Evolutionary conservation across 2,797 vertebrate species (phyloP).

Genomic region (Atherinosoma microstoma): DNA sequence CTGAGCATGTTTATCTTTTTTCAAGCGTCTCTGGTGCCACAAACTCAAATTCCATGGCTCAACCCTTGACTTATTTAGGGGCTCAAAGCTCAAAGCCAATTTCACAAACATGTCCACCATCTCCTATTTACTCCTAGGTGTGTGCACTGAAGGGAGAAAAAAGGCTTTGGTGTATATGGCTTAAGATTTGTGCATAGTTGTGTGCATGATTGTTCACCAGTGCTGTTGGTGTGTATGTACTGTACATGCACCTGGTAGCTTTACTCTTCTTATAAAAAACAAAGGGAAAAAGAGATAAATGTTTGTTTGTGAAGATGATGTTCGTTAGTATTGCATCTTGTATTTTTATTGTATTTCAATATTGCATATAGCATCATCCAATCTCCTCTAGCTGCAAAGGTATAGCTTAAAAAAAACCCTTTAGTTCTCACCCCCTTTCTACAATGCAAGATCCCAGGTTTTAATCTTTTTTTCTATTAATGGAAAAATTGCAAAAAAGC

Average conservation of each 20-base stretch:
- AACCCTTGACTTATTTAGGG: conserved; percentile 75
- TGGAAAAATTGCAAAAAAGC: background rate
- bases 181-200: conserved; percentile 60
- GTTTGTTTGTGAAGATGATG: background rate
- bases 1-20: conserved; percentile 79
- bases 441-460: too few species aligned
- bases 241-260: conserved; percentile 37
- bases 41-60: conserved; percentile 70
- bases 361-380: too few species aligned
- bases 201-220: conserved; percentile 50
- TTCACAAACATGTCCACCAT: conserved; percentile 75
- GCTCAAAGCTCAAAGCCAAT: conserved; percentile 76
- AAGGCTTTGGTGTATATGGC: conserved; percentile 43
- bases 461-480: background rate
- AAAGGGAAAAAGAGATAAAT: conserved; percentile 21
- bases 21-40: conserved; percentile 46
- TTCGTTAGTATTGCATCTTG: conserved; percentile 20
- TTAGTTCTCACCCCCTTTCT: background rate
- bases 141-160: conserved; percentile 69
- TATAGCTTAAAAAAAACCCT: background rate
- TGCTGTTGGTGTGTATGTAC: conserved; percentile 14
- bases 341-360: too few species aligned
- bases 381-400: background rate
- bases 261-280: conserved; percentile 27
- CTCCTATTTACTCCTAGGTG: conserved; percentile 69